Percentiles rank a stretch among this genome's conserved stretches.
phyloP scores from a whole-genome alignment of 2,888 invertebrate species.

The Chrysodeixis includens region DNA sequence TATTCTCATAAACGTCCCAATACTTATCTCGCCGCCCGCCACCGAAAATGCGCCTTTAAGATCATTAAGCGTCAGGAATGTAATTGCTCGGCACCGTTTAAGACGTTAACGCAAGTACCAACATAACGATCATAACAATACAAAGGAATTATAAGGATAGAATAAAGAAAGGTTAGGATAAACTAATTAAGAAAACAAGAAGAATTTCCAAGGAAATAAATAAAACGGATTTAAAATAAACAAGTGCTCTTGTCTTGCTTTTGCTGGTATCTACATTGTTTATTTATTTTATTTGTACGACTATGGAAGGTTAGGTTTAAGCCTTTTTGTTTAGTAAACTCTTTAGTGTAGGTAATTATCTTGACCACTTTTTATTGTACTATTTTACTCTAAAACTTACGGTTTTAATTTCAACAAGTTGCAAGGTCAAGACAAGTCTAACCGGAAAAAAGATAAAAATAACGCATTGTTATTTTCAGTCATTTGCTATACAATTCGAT shows the following conservation, averaged over 20 bases:
- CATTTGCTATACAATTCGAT: too few relatives aligned
- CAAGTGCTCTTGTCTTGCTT: neutral
- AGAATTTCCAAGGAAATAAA: neutral
- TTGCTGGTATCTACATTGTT: slow-evolving; percentile 1
- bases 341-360: neutral
- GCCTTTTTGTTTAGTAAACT: neutral
- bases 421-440: too few relatives aligned
- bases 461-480: too few relatives aligned
- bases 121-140: slow-evolving; percentile 14
- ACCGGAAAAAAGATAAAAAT: too few relatives aligned
- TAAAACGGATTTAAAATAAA: neutral
- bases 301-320: neutral
- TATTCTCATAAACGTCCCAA: slow-evolving; percentile 6
- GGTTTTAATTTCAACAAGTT: too few relatives aligned
- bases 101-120: slow-evolving; percentile 6
- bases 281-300: neutral
- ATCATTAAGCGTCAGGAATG: neutral
- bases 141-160: slow-evolving; percentile 8
- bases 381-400: too few relatives aligned
- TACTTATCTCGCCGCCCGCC: slow-evolving; percentile 5
- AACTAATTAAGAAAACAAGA: slow-evolving; percentile 3
- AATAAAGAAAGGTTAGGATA: slow-evolving; percentile 5
- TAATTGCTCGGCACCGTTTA: slow-evolving; percentile 3
- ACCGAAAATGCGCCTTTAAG: slow-evolving; percentile 11
- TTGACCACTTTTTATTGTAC: neutral